Evolutionary conservation across 2,888 invertebrate species (phyloP).

Genomic region (Encarsia formosa): DNA sequence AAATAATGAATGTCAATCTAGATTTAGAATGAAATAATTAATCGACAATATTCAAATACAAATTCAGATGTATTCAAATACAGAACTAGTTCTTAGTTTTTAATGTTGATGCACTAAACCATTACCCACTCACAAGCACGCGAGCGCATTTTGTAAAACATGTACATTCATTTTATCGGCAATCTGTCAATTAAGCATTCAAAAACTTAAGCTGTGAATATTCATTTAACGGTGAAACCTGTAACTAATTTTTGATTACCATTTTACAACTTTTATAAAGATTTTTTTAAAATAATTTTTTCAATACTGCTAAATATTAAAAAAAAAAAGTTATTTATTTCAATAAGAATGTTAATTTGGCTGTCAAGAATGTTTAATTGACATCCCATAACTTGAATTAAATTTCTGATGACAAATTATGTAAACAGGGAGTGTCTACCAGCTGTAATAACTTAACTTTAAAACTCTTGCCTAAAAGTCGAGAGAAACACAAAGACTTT

Average conservation of each 20-base stretch:
- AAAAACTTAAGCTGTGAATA: too few species aligned
- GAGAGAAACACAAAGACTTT: slow-evolving; percentile 20
- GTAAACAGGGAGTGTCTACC: slow-evolving; percentile 16
- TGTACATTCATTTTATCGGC: slow-evolving; percentile 6
- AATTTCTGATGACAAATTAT: too few species aligned
- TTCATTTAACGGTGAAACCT: too few species aligned
- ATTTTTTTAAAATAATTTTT: too few species aligned
- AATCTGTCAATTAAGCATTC: slow-evolving; percentile 36
- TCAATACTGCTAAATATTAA: too few species aligned
- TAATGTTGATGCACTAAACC: slow-evolving; percentile 26
- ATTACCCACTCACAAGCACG: slow-evolving; percentile 1
- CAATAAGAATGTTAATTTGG: too few species aligned
- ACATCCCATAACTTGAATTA: too few species aligned
- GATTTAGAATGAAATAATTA: not conserved
- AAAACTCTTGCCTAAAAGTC: slow-evolving; percentile 2
- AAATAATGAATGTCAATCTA: not conserved
- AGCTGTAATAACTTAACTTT: slow-evolving; percentile 2
- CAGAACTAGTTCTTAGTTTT: slow-evolving; percentile 6
- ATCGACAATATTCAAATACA: slow-evolving; percentile 10
- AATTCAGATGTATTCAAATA: slow-evolving; percentile 2
- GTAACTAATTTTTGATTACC: too few species aligned
- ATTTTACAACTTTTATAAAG: too few species aligned
- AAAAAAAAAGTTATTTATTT: too few species aligned
- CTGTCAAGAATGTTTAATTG: too few species aligned
- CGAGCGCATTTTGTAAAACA: slow-evolving; percentile 31